Conservation (phyloP, 2,113 vertebrate genomes). For the Panthera uncia region DNA sequence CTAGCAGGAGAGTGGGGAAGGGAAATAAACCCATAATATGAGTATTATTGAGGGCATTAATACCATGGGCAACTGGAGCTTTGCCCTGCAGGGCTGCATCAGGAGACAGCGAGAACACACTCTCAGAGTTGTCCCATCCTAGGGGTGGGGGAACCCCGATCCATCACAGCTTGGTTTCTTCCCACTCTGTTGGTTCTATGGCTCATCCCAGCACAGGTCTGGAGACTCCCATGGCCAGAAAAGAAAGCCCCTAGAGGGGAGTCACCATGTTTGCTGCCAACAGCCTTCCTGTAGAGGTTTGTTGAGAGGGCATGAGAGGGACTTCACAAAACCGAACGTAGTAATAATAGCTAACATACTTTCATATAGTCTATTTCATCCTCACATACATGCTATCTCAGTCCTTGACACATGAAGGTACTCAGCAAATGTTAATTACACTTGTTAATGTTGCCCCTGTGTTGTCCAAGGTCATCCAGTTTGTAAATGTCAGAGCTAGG, state of each 20-base stretch:
- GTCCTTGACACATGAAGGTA: slow-evolving; percentile 40
- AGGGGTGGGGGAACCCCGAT: too few species aligned
- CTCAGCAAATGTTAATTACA: slow-evolving; percentile 71
- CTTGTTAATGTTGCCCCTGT: slow-evolving; percentile 36
- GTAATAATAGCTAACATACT: slow-evolving; percentile 27
- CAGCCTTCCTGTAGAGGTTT: neutral
- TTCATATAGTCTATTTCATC: slow-evolving; percentile 6
- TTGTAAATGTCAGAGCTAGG: slow-evolving; percentile 29
- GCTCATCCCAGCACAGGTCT: neutral
- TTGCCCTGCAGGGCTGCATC: neutral
- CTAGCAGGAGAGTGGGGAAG: neutral
- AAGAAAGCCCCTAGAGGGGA: neutral
- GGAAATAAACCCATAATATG: neutral
- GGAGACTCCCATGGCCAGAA: neutral
- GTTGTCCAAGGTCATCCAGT: neutral
- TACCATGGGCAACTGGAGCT: neutral
- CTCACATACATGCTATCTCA: neutral
- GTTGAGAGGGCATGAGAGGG: neutral
- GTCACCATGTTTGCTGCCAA: neutral
- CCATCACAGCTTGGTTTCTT: neutral
- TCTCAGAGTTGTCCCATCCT: neutral
- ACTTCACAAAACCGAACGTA: neutral
- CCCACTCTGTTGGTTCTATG: neutral
- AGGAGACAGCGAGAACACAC: neutral
- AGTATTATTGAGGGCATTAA: neutral